phyloP scores from a whole-genome alignment of 2,888 invertebrate genomes.

The Hydroisotoma schaefferi region DNA sequence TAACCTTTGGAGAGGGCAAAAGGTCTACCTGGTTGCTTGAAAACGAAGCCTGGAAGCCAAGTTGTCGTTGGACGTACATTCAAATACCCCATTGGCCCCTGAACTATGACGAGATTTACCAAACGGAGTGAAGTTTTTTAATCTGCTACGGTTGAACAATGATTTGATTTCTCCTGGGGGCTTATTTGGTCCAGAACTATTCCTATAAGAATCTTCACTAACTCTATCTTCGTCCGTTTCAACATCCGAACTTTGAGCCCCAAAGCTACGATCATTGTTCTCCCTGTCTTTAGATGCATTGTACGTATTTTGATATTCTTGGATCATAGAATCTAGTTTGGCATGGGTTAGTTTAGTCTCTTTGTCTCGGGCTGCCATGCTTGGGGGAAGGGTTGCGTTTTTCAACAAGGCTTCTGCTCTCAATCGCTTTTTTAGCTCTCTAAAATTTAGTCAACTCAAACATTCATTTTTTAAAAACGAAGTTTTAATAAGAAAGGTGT shows the following conservation, averaged over 20 bases:
- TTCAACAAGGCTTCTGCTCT: conserved; percentile 43
- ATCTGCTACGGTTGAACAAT: background rate
- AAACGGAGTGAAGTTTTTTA: conserved; percentile 38
- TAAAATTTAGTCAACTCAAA: conserved; percentile 10
- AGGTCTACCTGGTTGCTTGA: conserved; percentile 46
- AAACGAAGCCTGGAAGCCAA: conserved; percentile 43
- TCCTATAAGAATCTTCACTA: conserved; percentile 33
- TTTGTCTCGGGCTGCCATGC: conserved; percentile 45
- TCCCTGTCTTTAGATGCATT: conserved; percentile 6
- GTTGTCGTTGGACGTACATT: conserved; percentile 46
- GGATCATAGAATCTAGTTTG: conserved; percentile 34
- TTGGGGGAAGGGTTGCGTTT: conserved; percentile 45
- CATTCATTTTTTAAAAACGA: conserved; percentile 2
- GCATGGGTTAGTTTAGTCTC: conserved; percentile 25
- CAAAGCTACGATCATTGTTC: conserved; percentile 14
- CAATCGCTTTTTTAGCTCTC: conserved; percentile 43
- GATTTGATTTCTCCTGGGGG: conserved; percentile 7
- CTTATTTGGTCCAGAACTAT: conserved; percentile 7
- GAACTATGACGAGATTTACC: conserved; percentile 37
- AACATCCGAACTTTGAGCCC: conserved; percentile 29
- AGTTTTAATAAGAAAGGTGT: background rate
- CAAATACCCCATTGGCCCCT: conserved; percentile 40
- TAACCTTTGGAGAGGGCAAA: no score
- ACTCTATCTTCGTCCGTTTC: conserved; percentile 40
- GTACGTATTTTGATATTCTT: conserved; percentile 31